Base-by-base conservation (phyloP, 2,113 vertebrate genomes). In the Dipodomys stephensi region DNA sequence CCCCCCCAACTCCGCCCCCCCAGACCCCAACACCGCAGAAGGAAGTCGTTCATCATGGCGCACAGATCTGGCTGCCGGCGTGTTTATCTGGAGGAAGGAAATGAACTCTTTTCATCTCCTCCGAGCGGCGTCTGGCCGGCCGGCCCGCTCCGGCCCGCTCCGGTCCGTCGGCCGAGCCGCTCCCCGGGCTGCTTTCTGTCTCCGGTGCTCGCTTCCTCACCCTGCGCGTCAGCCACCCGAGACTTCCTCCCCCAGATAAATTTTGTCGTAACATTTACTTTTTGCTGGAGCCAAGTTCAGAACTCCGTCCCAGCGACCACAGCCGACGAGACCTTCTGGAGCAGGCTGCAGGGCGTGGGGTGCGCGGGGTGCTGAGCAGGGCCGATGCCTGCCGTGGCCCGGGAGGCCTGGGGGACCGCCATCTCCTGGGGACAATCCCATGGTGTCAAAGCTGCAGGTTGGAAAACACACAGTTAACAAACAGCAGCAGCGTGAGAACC, bases 21-120 rank as follows among this genome's bases (percentile, higher is more conserved):
- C 25, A 4, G 49, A 53, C 49, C 49, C 49, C 49, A 53, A 13
- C 49, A 95, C 96, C 97, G 98, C 96, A 87, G 97, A 97, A 98
- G 98, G 98, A 98, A 98, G 96, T 97, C 73, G 96, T 98, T 98
- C 96, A 95, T 98, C 98, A 98, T 97, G 91, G 65, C 57, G 79
- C 94, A 96, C 94, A 90, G 97, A 96, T 98, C 98, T 98, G 98
- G 98, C 98, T 92, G 92, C 97, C 74, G 91, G 95, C 89, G 83
- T 98, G 98, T 98, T 98, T 98, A 98, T 98, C 90, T 77, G 96
- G 96, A 96, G 97, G 97, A 97, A 98, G 98, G 98, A 98, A 98
- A 97, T 97, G 97, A 96, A 95, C 91, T 60, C 96, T 97, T 97
- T 96, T 98, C 97, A 97, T 97, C 97, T 97, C 97, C 95, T 88